Base-by-base conservation (phyloP, 2,113 vertebrate species). In the Emberiza fucata region DNA sequence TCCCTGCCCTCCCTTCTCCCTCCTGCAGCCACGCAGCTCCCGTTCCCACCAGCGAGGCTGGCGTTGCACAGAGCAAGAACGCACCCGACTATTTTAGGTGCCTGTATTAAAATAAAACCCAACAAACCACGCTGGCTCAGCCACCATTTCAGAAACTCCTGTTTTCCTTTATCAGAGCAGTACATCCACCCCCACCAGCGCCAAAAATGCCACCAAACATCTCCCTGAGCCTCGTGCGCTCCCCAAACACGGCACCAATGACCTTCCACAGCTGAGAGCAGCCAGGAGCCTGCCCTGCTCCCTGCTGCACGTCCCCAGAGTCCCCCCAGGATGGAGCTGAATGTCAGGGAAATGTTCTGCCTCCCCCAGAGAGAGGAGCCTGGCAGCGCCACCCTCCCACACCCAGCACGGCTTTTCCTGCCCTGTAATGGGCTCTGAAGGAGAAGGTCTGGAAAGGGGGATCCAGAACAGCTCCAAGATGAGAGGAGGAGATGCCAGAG, bases 401-500 rank as follows among this genome's bases (percentile, higher is more conserved):
- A 23, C 3, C 59, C 11, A 54, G 72, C 28, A 8, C 0, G 4
- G 91, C 83, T 89, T 69, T 61, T 65, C 81, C 21, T 33, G 81
- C 51, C 66, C 1, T 1, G 0, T 51, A 47, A 92, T 3, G 73
- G 81, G 72, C 81, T 51, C 39, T 0, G 31, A 93, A 50, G 63
- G 90, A 25, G 84, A 92, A 90, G 56, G 90, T 95, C 94, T 97
- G 95, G 92, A 53, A 68, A 64, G 68, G 68, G 79, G 79, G 93
- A 81, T 35, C 2, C 2, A 44, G 93, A 93, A 45, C 79, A 71
- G 79, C 93, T 93, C 93, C 92, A 77, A 90, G 95, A 94, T 56
- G 20, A 51, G 79, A 94, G 91, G 33, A 77, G 61, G 92, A 94
- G 92, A 95, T 94, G 95, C 96, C 96, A 96, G 96, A 95, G 96